These are phyloP conservation scores for Helostoma temminkii DNA, from an alignment of 2,797 vertebrate genomes.

Conservation along the genomic window DNA sequence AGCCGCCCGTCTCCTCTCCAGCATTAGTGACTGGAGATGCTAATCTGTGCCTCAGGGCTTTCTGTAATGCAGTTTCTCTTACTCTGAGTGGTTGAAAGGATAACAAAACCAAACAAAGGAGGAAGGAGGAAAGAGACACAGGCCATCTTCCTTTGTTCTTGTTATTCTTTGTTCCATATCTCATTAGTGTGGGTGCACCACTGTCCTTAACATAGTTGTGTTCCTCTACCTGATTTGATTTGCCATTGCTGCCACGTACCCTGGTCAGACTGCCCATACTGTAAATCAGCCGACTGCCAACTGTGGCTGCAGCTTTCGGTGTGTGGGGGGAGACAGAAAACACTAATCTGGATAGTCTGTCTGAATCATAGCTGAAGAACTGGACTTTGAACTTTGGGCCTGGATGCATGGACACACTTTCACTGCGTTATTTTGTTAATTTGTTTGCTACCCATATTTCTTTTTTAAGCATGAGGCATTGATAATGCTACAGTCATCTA, in stretches of 20 bases:
- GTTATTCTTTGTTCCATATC: conserved; percentile 59
- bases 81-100: conserved; percentile 70
- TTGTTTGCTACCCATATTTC: neutral
- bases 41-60: conserved; percentile 75
- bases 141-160: conserved; percentile 39
- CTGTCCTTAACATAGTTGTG: conserved; percentile 66
- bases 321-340: neutral
- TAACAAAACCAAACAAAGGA: conserved; percentile 29
- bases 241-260: conserved; percentile 36
- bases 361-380: conserved; percentile 26
- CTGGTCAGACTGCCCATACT: conserved; percentile 34
- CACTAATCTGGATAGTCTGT: conserved; percentile 29
- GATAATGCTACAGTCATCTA: too few relatives aligned
- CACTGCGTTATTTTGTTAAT: neutral
- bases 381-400: conserved; percentile 29
- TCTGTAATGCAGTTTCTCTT: conserved; percentile 65
- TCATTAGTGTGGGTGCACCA: conserved; percentile 64
- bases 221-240: conserved; percentile 77
- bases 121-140: conserved; percentile 27
- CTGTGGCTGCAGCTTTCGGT: conserved; percentile 18
- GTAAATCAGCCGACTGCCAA: conserved; percentile 57
- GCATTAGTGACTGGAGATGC: conserved; percentile 74
- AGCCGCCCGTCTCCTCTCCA: conserved; percentile 24
- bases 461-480: neutral
- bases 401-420: neutral